Evolutionary conservation across 2,888 invertebrate species (phyloP), one percentile per base, ranked within the genome.

Genomic region (Drosophila setosimentum): DNA sequence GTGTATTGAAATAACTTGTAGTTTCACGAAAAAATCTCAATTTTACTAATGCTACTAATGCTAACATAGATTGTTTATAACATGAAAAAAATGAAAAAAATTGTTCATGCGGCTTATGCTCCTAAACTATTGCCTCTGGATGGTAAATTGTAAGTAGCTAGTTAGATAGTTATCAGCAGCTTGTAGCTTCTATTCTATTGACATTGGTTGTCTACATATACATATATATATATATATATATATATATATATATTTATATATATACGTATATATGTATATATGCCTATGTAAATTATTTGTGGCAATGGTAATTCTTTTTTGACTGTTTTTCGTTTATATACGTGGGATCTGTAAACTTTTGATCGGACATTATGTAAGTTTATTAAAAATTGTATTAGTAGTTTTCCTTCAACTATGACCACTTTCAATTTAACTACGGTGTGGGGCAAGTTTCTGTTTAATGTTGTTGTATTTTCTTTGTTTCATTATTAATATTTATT

Each of bases 401-500:
- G 53, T 59, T 24, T 60, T 57, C 32, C 13, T 66, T 48, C 18
- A 58, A 13, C 35, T 35, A 57, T 65, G 54, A 73, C 55, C 66
- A 75, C 55, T 45, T 40, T 49, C 32, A 49, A 67, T 66, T 67
- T 33, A 58, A 59, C 67, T 32, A 68, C 53, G 71, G 55, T 78
- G 72, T 73, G 64, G 76, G 76, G 68, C 74, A 68, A 68, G 67
- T 69, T 76, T 54, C 62, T 61, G 48, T 63, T 55, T 72, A 57
- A 48, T 63, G 73, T 74, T 71, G 79, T 73, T 76, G 59, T 76
- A 24, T 54, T 65, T 63, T 65, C 48, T 78, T 71, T 62, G 48
- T 60, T 63, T 54, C 66, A 70, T 73, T 74, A 76, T 82, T 87
- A 81, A 72, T 74, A 82, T 83, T 82, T 89, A 87, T 87, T 89